Conservation (phyloP, 2,113 vertebrate genomes). For the Xenotilapia longispinis region DNA sequence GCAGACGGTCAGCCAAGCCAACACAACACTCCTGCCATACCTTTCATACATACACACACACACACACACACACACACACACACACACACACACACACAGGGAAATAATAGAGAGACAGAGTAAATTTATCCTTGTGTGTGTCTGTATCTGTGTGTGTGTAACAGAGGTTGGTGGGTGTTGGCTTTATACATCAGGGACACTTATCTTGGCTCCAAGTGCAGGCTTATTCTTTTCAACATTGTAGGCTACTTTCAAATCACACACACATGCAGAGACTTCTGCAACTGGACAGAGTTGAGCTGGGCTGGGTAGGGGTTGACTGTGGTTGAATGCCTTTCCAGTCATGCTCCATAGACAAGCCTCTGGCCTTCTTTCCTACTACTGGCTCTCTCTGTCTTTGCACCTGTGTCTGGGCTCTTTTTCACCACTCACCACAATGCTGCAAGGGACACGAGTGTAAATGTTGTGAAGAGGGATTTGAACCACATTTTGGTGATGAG, state of each 20-base stretch:
- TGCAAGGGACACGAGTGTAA: conserved; percentile 61
- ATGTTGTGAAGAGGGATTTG: conserved; percentile 67
- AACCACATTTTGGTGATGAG: conserved; percentile 63
- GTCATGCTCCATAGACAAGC: conserved; percentile 63
- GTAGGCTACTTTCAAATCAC: conserved; percentile 53
- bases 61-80: not conserved
- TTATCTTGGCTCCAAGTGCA: conserved; percentile 56
- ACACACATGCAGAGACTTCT: conserved; percentile 3
- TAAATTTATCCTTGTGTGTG: not conserved
- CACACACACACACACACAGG: not conserved
- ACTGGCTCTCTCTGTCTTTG: conserved; percentile 56
- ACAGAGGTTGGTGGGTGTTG: conserved; percentile 30
- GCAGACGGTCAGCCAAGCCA: too few species aligned
- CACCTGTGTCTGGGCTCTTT: conserved; percentile 63
- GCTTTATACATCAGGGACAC: conserved; percentile 57
- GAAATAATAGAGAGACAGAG: conserved; percentile 8
- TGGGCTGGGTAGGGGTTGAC: conserved; percentile 50
- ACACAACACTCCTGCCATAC: too few species aligned
- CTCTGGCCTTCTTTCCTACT: conserved; percentile 61
- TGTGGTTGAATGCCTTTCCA: conserved; percentile 71
- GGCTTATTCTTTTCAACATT: conserved; percentile 63
- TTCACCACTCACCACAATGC: conserved; percentile 46
- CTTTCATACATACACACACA: not conserved
- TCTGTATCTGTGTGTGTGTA: conserved; percentile 4
- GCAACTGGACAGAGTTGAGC: conserved; percentile 42